Conservation (phyloP, 1,140 invertebrate genomes). For the Apis laboriosa region DNA sequence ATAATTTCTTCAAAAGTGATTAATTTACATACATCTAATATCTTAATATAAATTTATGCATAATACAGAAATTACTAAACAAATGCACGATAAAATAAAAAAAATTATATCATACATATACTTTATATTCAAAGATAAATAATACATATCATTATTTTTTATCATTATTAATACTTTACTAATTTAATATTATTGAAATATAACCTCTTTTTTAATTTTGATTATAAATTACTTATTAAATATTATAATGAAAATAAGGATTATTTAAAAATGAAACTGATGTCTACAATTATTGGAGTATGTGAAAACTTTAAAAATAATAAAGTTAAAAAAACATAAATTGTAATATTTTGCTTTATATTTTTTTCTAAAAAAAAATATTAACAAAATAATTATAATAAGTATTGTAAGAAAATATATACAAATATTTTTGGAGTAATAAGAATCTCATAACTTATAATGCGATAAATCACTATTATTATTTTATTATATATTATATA, state of each 20-base stretch:
- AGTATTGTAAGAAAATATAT: background rate
- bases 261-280: background rate
- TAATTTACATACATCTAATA: background rate
- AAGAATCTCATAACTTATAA: background rate
- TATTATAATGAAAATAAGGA: background rate
- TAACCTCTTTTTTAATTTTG: background rate
- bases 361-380: background rate
- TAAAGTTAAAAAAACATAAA: background rate
- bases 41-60: background rate
- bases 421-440: background rate
- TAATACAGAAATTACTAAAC: background rate
- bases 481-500: background rate
- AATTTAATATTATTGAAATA: background rate
- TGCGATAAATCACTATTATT: background rate
- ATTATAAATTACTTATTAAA: background rate
- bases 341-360: background rate
- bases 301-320: background rate
- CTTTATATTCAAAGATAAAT: background rate
- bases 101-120: background rate
- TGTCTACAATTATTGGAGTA: slow-evolving; percentile 1
- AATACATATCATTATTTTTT: background rate
- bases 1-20: background rate
- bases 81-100: background rate
- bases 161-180: background rate
- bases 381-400: background rate